phyloP scores from a whole-genome alignment of 2,797 vertebrate species.

The Champsocephalus esox region DNA sequence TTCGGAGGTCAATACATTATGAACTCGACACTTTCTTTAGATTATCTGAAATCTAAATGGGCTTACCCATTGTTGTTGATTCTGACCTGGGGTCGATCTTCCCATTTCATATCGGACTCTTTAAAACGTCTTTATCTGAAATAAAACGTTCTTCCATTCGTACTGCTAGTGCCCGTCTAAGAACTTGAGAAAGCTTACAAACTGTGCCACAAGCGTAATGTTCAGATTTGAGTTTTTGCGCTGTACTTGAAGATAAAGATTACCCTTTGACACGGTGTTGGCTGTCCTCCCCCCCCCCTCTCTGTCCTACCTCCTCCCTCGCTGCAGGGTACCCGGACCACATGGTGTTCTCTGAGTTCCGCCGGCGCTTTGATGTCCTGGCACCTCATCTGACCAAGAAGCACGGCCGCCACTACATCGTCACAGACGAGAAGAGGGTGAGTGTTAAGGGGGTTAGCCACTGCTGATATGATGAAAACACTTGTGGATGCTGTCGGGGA shows the following conservation, averaged over 20 bases:
- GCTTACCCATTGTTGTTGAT: too few relatives aligned
- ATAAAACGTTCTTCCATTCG: neutral
- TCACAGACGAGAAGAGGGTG: conserved; percentile 94
- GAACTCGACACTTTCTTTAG: too few relatives aligned
- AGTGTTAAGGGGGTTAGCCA: conserved; percentile 38
- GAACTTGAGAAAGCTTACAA: conserved; percentile 7
- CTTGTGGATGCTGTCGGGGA: too few relatives aligned
- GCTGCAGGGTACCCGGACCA: conserved; percentile 94
- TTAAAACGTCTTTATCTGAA: too few relatives aligned
- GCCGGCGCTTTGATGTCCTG: conserved; percentile 94
- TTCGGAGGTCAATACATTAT: too few relatives aligned
- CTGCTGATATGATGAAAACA: neutral
- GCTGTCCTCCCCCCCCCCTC: neutral
- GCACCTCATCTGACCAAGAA: conserved; percentile 96
- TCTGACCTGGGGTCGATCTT: too few relatives aligned
- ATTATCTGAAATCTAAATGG: too few relatives aligned
- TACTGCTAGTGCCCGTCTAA: neutral
- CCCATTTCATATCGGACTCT: too few relatives aligned
- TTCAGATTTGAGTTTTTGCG: neutral
- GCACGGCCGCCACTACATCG: conserved; percentile 93
- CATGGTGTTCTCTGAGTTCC: conserved; percentile 98
- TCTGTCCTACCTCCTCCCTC: conserved; percentile 9
- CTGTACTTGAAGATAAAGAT: neutral
- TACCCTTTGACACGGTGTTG: neutral
- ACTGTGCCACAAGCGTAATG: neutral